A percentile compares a stretch with the other conserved stretches of the same genome.
Evolutionary conservation across 2,888 invertebrate genomes (phyloP).

Genomic region (Lottia scabra): DNA sequence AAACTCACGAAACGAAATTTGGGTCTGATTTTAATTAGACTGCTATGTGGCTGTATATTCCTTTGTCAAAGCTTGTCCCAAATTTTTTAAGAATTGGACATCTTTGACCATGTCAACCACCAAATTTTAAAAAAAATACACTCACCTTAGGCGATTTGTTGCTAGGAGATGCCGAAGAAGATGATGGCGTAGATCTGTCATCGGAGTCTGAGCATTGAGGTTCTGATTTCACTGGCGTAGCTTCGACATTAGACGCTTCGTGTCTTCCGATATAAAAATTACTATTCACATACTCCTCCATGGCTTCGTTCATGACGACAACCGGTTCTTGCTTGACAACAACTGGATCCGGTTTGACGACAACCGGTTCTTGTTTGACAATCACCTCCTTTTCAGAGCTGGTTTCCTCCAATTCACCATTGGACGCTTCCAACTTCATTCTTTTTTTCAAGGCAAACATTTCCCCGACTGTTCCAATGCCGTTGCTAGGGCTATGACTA

Average conservation of each 20-base stretch:
- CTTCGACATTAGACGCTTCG: not conserved
- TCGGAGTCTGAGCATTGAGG: constrained; percentile 1
- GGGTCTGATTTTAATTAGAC: no score
- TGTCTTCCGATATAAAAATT: not conserved
- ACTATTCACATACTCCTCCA: not conserved
- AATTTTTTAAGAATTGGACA: no score
- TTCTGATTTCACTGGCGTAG: constrained; percentile 17
- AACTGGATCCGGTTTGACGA: not conserved
- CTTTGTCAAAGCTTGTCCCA: no score
- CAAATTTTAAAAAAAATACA: no score
- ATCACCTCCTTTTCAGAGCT: not conserved
- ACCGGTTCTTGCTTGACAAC: not conserved
- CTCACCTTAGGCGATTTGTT: no score
- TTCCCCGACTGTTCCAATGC: constrained; percentile 40
- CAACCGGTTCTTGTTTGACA: not conserved
- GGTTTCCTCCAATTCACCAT: constrained; percentile 16
- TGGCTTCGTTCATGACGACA: not conserved
- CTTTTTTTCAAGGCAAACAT: constrained; percentile 52
- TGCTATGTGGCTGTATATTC: no score
- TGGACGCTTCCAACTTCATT: constrained; percentile 41
- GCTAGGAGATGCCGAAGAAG: no score
- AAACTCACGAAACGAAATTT: no score
- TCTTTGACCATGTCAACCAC: no score
- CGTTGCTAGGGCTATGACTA: constrained; percentile 16
- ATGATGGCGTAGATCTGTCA: not conserved